Evolutionary conservation across 2,113 vertebrate genomes (phyloP), one percentile per base, ranked within the genome.

Genomic region (Cinclus mexicanus): DNA sequence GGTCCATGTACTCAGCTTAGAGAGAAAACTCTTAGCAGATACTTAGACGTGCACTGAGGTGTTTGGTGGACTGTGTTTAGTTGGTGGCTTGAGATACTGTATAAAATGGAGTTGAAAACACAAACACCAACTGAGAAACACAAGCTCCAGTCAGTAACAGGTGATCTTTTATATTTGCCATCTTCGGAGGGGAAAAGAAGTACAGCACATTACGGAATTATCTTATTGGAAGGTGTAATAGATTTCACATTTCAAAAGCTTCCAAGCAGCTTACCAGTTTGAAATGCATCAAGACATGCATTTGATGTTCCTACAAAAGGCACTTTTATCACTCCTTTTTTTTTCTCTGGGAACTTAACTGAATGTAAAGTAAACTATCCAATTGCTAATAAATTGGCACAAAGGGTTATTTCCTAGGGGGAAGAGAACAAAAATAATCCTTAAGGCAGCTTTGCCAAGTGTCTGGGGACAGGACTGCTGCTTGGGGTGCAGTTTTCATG

Each of bases 261-360:
- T 94, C 82, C 49, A 64, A 59, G 68, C 28, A 68, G 91, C 89
- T 93, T 94, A 75, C 80, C 52, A 89, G 60, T 70, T 83, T 95
- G 44, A 70, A 92, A 20, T 93, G 92, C 74, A 95, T 94, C 86
- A 84, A 74, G 81, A 91, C 93, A 93, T 63, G 65, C 20, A 86
- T 74, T 92, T 92, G 86, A 93, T 93, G 33, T 57, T 87, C 57
- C 59, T 90, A 75, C 90, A 90, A 88, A 95, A 93, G 33, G n/a
- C 69, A 53, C 39, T 93, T 95, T 75, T 33, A 28, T 89, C 82
- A 61, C 77, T 79, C 44, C 49, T 42, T 68, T 70, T 70, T 37
- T 37, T 70, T 90, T 92, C 67, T 79, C 80, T 75, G 50, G 59
- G n/a, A 93, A 49, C n/a, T 33, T 76, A 67, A 70, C 22, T 82